Evolutionary conservation across 2,888 invertebrate genomes (phyloP), one percentile per base, ranked within the genome.

Genomic region (Lydus trimaculatus): DNA sequence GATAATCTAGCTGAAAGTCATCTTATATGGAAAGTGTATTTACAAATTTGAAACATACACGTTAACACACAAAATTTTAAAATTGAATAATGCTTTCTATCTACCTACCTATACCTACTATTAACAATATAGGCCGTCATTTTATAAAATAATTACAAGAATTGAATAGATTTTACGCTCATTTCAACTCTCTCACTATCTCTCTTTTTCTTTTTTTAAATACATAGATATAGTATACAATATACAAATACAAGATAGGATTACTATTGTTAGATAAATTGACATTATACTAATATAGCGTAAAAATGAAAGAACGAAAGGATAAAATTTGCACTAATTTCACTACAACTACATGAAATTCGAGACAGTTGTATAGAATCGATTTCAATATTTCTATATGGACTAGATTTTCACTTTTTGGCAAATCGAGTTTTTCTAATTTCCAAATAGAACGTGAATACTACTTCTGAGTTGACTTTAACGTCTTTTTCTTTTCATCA

Each of bases 291-390:
- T 1, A 13, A 36, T 17, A 43, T 17, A 43, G n/a, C 7, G n/a
- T 3, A 23, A 52, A 23, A 52, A 11, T 2, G 20, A 52, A 15
- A 25, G 25, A 56, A 56, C 5, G 56, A 56, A 56, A 56, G 56
- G 56, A 56, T 52, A 52, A 20, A 52, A 52, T 52, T 52, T 52
- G 52, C 11, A 52, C 52, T 52, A 52, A 52, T 52, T 52, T 52
- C 20, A 52, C 52, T 52, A 7, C 2, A 43, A 8, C 43, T 8
- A 23, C 52, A 52, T 52, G 52, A 52, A 52, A 52, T n/a, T 52
- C 23, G 52, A 52, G 52, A 52, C 52, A 52, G 23, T 23, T 52
- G 9, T 20, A 52, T 23, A 52, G 52, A 52, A 23, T 52, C 8
- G 11, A 52, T 23, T 52, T 52, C 23, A 20, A n/a, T n/a, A n/a